A percentile compares a stretch with the other conserved stretches of the same genome.
These are phyloP conservation scores for Lindbergichthys nudifrons DNA, from an alignment of 2,797 vertebrate genomes.

Conservation along the genomic window DNA sequence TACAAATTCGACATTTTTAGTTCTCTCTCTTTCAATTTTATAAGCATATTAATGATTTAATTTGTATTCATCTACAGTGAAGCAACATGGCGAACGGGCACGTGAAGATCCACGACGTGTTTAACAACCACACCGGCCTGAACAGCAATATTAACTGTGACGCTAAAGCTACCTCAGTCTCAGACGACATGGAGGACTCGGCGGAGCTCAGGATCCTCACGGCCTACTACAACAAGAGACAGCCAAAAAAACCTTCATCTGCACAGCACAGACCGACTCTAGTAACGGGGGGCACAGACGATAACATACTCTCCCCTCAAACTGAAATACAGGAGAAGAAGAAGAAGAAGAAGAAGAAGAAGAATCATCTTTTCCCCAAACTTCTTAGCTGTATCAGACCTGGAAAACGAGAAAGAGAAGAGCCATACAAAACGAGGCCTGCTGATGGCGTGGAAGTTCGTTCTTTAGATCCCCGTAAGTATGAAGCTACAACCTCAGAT, in stretches of 20 bases:
- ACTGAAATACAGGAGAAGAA: background rate
- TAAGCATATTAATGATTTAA: background rate
- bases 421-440: accelerated
- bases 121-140: background rate
- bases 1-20: background rate
- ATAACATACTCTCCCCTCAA: background rate
- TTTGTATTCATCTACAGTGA: constrained; percentile 23
- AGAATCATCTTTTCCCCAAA: background rate
- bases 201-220: constrained; percentile 84
- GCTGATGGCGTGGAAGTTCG: accelerated
- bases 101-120: constrained; percentile 40
- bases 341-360: constrained; percentile 17
- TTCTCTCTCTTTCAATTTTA: background rate
- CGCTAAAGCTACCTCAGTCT: background rate
- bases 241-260: background rate
- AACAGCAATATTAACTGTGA: background rate
- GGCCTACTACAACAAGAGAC: constrained; percentile 79
- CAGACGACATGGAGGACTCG: constrained; percentile 40
- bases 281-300: accelerated
- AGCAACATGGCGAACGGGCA: constrained; percentile 72
- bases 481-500: background rate
- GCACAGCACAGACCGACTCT: accelerated
- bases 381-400: constrained; percentile 55
- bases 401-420: accelerated
- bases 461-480: background rate